Conservation (phyloP, 2,888 invertebrate species). For the Fissipunctia ypsillon region DNA sequence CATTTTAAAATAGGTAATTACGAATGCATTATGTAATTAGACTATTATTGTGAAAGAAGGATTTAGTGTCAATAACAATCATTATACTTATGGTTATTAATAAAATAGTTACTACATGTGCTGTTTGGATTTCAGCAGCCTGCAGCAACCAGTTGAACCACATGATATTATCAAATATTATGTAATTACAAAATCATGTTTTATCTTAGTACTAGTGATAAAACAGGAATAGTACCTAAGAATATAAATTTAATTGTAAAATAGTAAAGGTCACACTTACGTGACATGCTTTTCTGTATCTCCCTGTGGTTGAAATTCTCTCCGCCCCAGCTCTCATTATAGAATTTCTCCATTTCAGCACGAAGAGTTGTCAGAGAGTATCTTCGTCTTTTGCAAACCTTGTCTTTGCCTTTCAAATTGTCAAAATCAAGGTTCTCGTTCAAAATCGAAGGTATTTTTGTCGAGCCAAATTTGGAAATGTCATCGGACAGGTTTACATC, state of each 20-base stretch:
- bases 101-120: not conserved
- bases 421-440: conserved; percentile 87
- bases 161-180: no score
- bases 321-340: conserved; percentile 92
- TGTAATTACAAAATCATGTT: not conserved
- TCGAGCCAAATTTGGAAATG: conserved; percentile 81
- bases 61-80: not conserved
- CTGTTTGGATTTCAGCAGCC: not conserved
- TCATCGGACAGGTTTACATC: conserved; percentile 67
- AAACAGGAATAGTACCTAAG: not conserved
- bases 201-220: not conserved
- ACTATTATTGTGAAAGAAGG: not conserved
- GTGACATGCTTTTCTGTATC: conserved; percentile 91
- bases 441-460: conserved; percentile 85
- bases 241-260: not conserved
- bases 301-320: conserved; percentile 91
- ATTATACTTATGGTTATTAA: no score
- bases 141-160: not conserved
- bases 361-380: conserved; percentile 85
- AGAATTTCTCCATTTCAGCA: conserved; percentile 91
- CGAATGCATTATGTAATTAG: not conserved
- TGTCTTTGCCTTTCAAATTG: conserved; percentile 84
- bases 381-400: conserved; percentile 77
- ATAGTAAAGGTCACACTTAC: conserved; percentile 83
- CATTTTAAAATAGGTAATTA: not conserved